Base-by-base conservation (phyloP, 2,888 invertebrate genomes). In the Caenorhabditis japonica region DNA sequence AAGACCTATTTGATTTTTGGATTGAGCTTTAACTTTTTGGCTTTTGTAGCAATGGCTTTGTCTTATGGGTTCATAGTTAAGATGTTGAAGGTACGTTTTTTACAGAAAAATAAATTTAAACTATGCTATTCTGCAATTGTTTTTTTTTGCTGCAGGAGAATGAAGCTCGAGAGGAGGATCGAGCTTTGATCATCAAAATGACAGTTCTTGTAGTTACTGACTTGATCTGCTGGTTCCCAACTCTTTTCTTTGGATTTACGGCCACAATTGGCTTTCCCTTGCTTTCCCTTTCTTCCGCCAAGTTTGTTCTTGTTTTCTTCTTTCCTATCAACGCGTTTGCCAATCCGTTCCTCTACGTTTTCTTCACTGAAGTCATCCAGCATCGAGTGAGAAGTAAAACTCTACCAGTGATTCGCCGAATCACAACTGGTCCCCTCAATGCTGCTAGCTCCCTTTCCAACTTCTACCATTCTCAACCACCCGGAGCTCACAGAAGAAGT, bases 211-310 rank as follows among this genome's bases (percentile, higher is more conserved):
- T 97, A 2, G 95, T 96, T 88, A 97, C 97, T 0, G 97, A 97
- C 89, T 94, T 97, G 87, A 90, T 96, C 47, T 97, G 97, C 90
- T 97, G 97, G 97, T 94, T 95, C 3, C 97, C 97, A 0, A 95
- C 97, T 76, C 94, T 97, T 1, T 94, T 97, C 56, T 82, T 85
- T 36, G 85, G 84, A 52, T 90, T 97, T 36, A 94, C 95, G 0
- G 95, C 97, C 17, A 93, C 95, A 7, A 94, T 95, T 88, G 96
- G 96, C 10, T 90, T 93, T 77, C 94, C 94, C 74, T 90, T 97
- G 51, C 93, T 97, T 27, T 93, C 94, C 2, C 90, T 97, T 72
- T 95, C 96, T 88, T 94, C 95, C 89, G 96, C 97, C 47, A 97
- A 97, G 90, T 89, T 95, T 51, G 89, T 94, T 12, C 81, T 94